Base-by-base conservation (phyloP, 2,113 vertebrate genomes). In the Rousettus leschenaultii region DNA sequence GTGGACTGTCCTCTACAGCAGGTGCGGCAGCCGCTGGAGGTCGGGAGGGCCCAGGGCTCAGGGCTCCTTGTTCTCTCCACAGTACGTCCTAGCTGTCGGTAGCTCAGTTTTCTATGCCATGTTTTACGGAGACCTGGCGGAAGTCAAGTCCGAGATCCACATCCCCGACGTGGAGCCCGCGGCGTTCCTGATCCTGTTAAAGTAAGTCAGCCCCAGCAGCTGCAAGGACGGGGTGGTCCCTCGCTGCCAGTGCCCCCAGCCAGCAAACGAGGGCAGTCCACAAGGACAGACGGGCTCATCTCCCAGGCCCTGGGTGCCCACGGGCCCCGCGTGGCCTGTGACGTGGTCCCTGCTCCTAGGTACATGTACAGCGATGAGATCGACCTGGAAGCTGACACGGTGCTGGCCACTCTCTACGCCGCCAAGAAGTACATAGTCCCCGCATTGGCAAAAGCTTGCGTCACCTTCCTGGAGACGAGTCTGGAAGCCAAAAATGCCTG, bases 61-160 rank as follows among this genome's bases (percentile, higher is more conserved):
- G 35, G 68, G 66, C 65, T 1, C 15, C 21, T 24, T 51, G 28
- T 12, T 28, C 7, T 95, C 51, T 97, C 98, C 97, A 0, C 98
- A 99, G 99, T 99, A 99, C 9, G 99, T 99, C 94, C 97, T 99
- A 98, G 99, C 99, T 14, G 99, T 99, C 51, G 99, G 99, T 75
- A 99, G 99, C 98, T 99, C 99, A 0, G 99, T 99, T 97, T 99
- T 99, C 99, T 99, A 99, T 40, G 99, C 99, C 98, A 99, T 99
- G 99, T 99, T 99, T 98, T 99, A 99, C 30, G 99, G 99, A 15
- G 99, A 99, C 97, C 99, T 99, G 12, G 99, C 99, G 1, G 99
- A 99, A 98, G 99, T 99, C 94, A 99, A 99, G 98, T 98, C 99
- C 1, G 99, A 99, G 98, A 99, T 99, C 98, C 99, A 99, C 98